phyloP scores from a whole-genome alignment of 2,797 vertebrate genomes.

The Nothura maculosa region DNA sequence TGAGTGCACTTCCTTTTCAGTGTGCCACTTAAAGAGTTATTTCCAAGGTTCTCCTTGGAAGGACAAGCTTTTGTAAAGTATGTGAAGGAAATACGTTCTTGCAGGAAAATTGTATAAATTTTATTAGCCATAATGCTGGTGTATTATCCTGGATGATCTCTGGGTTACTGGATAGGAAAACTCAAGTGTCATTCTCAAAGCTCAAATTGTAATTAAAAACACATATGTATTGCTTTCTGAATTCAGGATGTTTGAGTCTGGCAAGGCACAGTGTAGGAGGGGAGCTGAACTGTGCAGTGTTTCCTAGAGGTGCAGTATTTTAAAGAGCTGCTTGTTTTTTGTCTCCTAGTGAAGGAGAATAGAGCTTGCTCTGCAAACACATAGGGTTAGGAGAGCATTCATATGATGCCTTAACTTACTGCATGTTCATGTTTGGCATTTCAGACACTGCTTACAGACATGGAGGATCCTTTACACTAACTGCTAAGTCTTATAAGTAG shows the following conservation, averaged over 20 bases:
- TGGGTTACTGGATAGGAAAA: neutral
- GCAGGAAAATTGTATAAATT: neutral
- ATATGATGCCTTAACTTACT: neutral
- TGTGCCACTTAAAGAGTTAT: neutral
- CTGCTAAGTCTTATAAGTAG: neutral
- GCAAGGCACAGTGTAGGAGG: neutral
- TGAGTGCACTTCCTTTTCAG: neutral
- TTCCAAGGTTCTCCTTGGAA: neutral
- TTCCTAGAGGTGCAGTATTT: neutral
- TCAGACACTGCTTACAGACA: neutral
- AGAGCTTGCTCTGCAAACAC: neutral
- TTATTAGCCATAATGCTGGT: neutral
- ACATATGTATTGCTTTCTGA: neutral
- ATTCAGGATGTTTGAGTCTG: neutral
- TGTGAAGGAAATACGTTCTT: neutral
- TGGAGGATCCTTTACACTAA: conserved; percentile 23
- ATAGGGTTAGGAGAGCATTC: neutral
- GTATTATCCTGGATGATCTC: no score
- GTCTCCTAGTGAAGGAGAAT: neutral
- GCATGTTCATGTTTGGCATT: neutral
- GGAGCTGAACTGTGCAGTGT: rapidly evolving
- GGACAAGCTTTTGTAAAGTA: neutral
- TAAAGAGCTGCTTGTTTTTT: neutral
- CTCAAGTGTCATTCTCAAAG: neutral
- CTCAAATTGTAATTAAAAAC: neutral